Conservation (phyloP, 2,888 invertebrate genomes). For the Pseudeuparius sepicola region DNA sequence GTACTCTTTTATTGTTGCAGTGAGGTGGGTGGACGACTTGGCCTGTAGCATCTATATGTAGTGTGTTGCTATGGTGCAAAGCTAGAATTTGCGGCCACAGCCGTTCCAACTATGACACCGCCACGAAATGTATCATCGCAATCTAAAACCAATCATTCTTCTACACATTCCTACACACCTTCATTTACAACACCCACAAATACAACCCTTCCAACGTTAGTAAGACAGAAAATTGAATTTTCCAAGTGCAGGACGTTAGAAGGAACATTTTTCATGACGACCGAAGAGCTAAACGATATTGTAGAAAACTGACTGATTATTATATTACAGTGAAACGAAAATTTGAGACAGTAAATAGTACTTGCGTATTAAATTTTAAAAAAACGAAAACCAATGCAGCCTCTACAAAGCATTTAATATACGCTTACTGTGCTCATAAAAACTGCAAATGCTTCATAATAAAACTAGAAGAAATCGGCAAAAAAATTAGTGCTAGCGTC, state of each 20-base stretch:
- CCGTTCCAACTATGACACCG: too few species aligned
- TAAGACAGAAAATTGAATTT: too few species aligned
- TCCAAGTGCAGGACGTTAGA: neutral
- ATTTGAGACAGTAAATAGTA: constrained; percentile 5
- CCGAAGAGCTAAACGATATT: neutral
- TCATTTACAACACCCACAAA: too few species aligned
- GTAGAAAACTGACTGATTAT: constrained; percentile 1
- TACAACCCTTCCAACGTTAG: too few species aligned
- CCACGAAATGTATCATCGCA: too few species aligned
- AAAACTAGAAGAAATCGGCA: neutral
- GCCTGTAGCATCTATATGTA: too few species aligned
- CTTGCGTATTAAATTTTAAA: constrained; percentile 4
- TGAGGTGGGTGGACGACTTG: too few species aligned
- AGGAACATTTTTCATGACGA: constrained; percentile 2
- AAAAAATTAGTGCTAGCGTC: neutral
- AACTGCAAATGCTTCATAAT: constrained; percentile 3
- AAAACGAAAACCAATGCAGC: neutral
- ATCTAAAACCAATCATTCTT: too few species aligned
- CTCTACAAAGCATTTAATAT: neutral
- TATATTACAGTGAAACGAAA: constrained; percentile 4
- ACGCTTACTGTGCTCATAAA: constrained; percentile 5
- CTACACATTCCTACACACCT: too few species aligned
- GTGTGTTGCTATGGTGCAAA: too few species aligned
- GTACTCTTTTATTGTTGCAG: too few species aligned
- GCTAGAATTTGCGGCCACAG: too few species aligned